Conservation (phyloP, 2,888 invertebrate species). For the Ophraella communa region DNA sequence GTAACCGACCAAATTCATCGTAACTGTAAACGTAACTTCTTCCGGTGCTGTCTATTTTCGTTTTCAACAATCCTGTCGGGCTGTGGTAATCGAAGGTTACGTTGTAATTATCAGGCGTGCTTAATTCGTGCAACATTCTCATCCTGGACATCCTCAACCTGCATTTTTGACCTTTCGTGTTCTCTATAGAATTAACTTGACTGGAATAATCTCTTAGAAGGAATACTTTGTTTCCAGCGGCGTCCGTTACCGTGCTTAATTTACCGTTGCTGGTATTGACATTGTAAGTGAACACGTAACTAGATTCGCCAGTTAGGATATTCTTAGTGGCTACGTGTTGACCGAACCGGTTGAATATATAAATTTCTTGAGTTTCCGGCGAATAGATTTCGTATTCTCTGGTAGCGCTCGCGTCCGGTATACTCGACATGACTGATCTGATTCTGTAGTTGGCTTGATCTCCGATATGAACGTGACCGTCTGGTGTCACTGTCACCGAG, state of each 20-base stretch:
- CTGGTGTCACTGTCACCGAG: conserved; percentile 90
- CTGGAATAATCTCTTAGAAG: conserved; percentile 82
- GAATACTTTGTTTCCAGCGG: conserved; percentile 89
- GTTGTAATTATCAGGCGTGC: conserved; percentile 92
- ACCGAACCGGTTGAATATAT: conserved; percentile 92
- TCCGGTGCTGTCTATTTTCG: conserved; percentile 88
- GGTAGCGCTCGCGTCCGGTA: conserved; percentile 82
- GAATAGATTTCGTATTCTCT: conserved; percentile 94
- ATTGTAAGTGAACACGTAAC: conserved; percentile 94
- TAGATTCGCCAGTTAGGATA: conserved; percentile 92
- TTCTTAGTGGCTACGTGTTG: conserved; percentile 94
- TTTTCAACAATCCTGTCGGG: conserved; percentile 85
- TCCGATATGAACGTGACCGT: conserved; percentile 92
- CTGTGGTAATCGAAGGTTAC: conserved; percentile 94
- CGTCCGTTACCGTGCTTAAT: conserved; percentile 90
- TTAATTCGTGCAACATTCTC: conserved; percentile 88
- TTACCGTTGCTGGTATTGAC: conserved; percentile 97
- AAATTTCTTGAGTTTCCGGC: conserved; percentile 93
- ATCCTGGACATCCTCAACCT: conserved; percentile 89
- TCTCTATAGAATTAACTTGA: conserved; percentile 92
- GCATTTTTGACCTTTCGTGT: conserved; percentile 91
- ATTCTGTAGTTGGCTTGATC: conserved; percentile 93
- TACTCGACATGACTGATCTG: conserved; percentile 86
- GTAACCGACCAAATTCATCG: conserved; percentile 91
- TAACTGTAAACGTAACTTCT: conserved; percentile 93